Evolutionary conservation across 2,113 vertebrate species (phyloP).

Genomic region (Crotalus helleri): DNA sequence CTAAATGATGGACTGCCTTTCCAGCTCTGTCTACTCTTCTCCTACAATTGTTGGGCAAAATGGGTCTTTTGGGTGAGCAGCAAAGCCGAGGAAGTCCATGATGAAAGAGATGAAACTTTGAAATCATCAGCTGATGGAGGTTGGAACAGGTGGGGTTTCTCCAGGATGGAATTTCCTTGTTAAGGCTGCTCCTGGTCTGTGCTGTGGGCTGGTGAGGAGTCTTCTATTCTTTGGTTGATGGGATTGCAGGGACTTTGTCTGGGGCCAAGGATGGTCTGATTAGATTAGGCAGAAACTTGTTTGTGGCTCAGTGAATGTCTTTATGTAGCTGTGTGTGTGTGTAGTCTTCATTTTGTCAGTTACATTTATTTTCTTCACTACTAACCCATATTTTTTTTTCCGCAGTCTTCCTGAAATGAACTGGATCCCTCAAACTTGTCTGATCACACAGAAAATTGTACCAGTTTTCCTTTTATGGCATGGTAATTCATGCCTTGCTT

Average conservation of each 20-base stretch:
- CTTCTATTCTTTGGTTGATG: background rate
- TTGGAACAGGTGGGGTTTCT: background rate
- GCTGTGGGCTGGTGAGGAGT: background rate
- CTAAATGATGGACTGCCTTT: no score
- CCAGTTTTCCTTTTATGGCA: background rate
- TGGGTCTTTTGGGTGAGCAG: background rate
- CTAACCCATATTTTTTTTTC: background rate
- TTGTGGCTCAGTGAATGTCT: background rate
- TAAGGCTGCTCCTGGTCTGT: background rate
- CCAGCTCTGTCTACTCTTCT: no score
- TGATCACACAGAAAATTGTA: background rate
- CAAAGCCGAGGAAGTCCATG: background rate
- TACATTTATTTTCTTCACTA: background rate
- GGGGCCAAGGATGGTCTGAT: background rate
- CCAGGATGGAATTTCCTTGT: background rate
- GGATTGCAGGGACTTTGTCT: background rate
- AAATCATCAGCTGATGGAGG: background rate
- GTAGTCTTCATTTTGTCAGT: background rate
- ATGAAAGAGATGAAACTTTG: background rate
- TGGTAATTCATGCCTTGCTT: background rate
- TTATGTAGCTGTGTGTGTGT: background rate
- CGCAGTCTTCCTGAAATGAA: background rate
- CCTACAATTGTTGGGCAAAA: background rate
- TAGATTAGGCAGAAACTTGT: background rate
- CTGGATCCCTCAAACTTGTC: background rate